phyloP scores from a whole-genome alignment of 2,113 vertebrate species.

The Camelus dromedarius region DNA sequence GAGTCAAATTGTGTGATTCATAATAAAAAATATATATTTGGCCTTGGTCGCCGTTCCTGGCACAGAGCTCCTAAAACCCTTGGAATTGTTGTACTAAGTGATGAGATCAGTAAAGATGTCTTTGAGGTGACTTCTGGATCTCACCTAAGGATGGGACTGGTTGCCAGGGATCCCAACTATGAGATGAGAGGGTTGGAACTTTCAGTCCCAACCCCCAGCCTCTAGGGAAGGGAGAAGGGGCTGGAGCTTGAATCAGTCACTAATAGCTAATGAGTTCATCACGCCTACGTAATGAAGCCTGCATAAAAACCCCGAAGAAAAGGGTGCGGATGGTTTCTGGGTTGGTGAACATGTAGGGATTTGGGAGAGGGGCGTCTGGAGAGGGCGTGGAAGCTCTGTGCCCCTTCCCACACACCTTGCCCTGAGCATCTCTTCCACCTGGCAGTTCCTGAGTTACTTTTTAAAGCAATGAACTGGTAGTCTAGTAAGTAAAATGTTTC shows the following conservation, averaged over 20 bases:
- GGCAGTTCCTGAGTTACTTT: background rate
- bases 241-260: background rate
- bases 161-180: background rate
- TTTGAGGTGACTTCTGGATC: background rate
- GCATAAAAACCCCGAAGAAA: background rate
- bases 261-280: background rate
- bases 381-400: rapidly evolving
- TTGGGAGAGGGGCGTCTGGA: background rate
- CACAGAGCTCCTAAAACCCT: background rate
- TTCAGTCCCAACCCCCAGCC: background rate
- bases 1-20: background rate
- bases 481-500: background rate
- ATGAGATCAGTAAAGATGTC: background rate
- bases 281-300: background rate
- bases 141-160: background rate
- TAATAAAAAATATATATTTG: background rate
- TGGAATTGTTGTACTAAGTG: background rate
- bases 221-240: background rate
- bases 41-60: background rate
- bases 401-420: background rate
- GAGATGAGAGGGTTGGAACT: background rate
- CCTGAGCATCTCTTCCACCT: background rate
- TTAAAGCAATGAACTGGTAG: background rate
- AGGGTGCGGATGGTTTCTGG: background rate
- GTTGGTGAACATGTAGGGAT: background rate